These are phyloP conservation scores for Mormyrops attenuatus DNA, from an alignment of 2,797 vertebrate species.

Conservation along the genomic window DNA sequence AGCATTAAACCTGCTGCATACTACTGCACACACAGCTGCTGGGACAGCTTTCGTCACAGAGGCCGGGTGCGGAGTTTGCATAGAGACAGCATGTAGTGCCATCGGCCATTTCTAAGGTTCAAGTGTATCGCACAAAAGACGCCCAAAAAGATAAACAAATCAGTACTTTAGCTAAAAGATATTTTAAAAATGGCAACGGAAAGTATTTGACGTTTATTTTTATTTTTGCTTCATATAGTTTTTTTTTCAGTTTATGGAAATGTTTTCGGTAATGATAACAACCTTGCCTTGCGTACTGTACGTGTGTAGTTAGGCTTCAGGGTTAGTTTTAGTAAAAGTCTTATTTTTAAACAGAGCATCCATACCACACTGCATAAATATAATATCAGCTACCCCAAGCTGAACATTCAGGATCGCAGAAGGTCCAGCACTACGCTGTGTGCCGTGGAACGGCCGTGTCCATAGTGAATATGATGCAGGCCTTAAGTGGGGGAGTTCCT, in stretches of 20 bases:
- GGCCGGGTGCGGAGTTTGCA: not conserved
- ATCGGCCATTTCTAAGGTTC: not conserved
- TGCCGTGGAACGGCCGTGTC: not conserved
- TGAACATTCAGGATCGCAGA: not conserved
- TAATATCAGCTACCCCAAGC: not conserved
- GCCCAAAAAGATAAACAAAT: not conserved
- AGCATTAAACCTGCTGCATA: not conserved
- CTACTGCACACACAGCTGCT: not conserved
- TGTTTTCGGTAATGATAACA: not conserved
- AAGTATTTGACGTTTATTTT: not conserved
- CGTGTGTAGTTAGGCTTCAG: not conserved
- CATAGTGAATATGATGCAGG: not conserved
- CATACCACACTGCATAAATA: not conserved
- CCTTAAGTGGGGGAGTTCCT: not conserved
- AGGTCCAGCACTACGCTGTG: not conserved
- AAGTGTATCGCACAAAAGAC: not conserved
- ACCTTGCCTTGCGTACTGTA: not conserved
- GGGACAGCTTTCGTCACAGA: not conserved
- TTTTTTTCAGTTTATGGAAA: not conserved
- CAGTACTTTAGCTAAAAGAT: not conserved
- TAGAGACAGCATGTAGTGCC: not conserved
- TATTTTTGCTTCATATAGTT: not conserved
- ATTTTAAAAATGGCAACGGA: not conserved
- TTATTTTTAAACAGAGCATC: not conserved
- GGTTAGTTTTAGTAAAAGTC: not conserved